Percentiles rank a stretch among this genome's conserved stretches.
Evolutionary conservation across 2,888 invertebrate genomes (phyloP).

Genomic region (Megaustenia siamemsis): DNA sequence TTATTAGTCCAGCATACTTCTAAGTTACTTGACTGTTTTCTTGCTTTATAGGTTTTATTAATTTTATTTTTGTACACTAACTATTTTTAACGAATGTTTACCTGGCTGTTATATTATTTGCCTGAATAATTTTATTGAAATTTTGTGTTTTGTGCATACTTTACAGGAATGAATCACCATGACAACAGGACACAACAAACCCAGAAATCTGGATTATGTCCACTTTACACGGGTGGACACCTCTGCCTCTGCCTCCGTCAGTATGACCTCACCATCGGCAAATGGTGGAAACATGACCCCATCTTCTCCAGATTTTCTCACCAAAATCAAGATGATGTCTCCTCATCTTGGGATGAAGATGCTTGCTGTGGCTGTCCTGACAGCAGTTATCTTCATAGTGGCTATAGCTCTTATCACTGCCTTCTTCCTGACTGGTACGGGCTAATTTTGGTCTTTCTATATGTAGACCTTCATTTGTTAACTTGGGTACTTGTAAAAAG

Average conservation of each 20-base stretch:
- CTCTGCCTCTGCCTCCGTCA: neutral
- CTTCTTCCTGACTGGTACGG: neutral
- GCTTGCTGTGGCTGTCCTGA: slow-evolving; percentile 1
- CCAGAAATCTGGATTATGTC: slow-evolving; percentile 12
- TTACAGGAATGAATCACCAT: neutral
- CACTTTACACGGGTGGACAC: slow-evolving; percentile 2
- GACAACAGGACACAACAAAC: neutral
- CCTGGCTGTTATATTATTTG: too few species aligned
- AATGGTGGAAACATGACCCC: neutral
- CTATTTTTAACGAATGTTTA: too few species aligned
- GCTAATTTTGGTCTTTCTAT: neutral
- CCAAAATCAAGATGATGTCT: neutral
- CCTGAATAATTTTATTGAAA: too few species aligned
- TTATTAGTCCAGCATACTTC: too few species aligned
- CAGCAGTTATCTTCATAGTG: neutral
- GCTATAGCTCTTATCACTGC: neutral
- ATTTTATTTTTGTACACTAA: too few species aligned
- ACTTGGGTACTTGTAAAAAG: neutral
- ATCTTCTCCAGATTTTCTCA: neutral
- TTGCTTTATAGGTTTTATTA: too few species aligned
- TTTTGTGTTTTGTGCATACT: too few species aligned
- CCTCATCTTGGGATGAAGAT: neutral
- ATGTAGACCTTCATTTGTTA: slow-evolving; percentile 7
- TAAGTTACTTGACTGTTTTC: too few species aligned
- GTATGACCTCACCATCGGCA: too few species aligned